Conservation (phyloP, 1,140 invertebrate species). For the Triops cancriformis region DNA sequence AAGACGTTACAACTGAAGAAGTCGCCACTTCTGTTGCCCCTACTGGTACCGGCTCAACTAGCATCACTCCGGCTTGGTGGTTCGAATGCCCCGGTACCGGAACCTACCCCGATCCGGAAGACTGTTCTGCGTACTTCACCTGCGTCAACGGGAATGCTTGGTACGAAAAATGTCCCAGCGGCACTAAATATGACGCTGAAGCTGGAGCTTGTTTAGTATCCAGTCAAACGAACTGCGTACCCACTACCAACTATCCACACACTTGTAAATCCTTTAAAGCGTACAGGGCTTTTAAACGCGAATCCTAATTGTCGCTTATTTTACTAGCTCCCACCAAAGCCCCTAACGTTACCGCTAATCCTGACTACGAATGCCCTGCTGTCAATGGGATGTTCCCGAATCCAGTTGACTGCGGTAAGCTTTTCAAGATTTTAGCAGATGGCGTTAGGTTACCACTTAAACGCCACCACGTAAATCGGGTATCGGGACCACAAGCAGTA, state of each 20-base stretch:
- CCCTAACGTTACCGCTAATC: conserved; percentile 14
- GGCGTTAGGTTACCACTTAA: too few relatives aligned
- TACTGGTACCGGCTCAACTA: not conserved
- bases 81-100: conserved; percentile 15
- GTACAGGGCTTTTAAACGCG: too few relatives aligned
- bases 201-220: not conserved
- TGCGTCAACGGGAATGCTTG: conserved; percentile 5
- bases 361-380: conserved; percentile 18
- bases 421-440: too few relatives aligned
- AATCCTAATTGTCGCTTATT: not conserved
- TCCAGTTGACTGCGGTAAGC: not conserved
- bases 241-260: not conserved
- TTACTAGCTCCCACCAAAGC: conserved; percentile 13
- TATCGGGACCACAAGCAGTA: too few relatives aligned
- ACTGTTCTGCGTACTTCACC: conserved; percentile 1
- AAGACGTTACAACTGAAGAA: not conserved
- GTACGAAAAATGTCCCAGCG: not conserved
- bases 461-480: too few relatives aligned
- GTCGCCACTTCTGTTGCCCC: not conserved
- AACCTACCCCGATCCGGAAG: not conserved
- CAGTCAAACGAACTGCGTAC: not conserved
- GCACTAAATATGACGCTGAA: not conserved
- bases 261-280: not conserved
- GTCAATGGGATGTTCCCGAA: conserved; percentile 15
- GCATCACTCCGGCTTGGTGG: not conserved